Evolutionary conservation across 2,888 invertebrate species (phyloP), one percentile per base, ranked within the genome.

Genomic region (Diaphora mendica): DNA sequence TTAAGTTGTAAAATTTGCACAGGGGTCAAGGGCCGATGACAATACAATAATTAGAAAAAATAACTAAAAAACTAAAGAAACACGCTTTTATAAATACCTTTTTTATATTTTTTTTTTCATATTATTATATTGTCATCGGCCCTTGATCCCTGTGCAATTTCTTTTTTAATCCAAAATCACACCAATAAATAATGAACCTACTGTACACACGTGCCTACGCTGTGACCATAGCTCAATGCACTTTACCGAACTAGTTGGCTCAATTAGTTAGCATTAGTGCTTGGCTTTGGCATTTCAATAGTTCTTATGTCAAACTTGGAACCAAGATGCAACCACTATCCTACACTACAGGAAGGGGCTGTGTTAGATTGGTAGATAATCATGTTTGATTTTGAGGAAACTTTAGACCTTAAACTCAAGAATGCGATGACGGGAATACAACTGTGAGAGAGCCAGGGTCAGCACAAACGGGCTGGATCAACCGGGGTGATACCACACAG

Each of bases 241-340:
- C 83, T 79, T 81, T 67, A 79, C 79, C 74, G 76, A 79, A 77
- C 77, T 82, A 81, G 80, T 83, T 83, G 55, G 76, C 72, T 77
- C 80, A 80, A 83, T 83, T 83, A 83, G 74, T 74, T 75, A 68
- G 73, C 82, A 72, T 78, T 79, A 79, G 84, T 77, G 83, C 82
- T 77, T 81, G 83, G 84, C 79, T 80, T 81, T 82, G 84, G 84
- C 83, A 48, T 76, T 77, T 81, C 73, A 78, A 83, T 79, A 75
- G 82, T 79, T 75, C 84, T 83, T 83, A 74, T 64, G 72, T 72
- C 79, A 67, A 79, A 80, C 77, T 82, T 82, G 67, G 68, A 73
- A 77, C 65, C 70, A 77, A 76, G 79, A 77, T 78, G 80, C 79
- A 74, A 72, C 68, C 44, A 30, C 65, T 66, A 70, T 13, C 44